Evolutionary conservation across 2,888 invertebrate genomes (phyloP).

Genomic region (Gisinianus flammeolus): DNA sequence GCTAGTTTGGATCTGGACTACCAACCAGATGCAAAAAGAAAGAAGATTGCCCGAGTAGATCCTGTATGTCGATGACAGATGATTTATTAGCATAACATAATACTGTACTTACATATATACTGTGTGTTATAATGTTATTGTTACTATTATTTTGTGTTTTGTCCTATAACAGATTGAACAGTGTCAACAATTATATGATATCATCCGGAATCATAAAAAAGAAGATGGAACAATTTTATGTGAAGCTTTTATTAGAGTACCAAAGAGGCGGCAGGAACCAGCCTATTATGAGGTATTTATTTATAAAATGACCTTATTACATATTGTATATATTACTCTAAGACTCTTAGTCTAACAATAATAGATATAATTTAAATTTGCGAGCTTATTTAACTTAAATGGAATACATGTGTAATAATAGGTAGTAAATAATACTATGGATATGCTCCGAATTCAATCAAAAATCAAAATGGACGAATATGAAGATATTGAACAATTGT

Average conservation of each 20-base stretch:
- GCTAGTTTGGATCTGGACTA: constrained; percentile 54
- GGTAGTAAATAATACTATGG: constrained; percentile 92
- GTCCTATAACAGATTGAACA: constrained; percentile 71
- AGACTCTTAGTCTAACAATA: no score
- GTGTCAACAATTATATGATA: constrained; percentile 91
- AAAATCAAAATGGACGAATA: constrained; percentile 97
- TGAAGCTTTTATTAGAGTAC: constrained; percentile 92
- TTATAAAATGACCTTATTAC: not conserved
- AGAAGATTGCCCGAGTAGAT: constrained; percentile 43
- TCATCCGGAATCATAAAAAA: constrained; percentile 86
- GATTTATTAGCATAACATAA: not conserved
- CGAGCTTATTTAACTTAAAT: no score
- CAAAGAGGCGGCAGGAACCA: constrained; percentile 90
- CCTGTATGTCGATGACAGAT: constrained; percentile 2
- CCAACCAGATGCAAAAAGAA: constrained; percentile 55
- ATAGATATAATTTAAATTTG: no score
- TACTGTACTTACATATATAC: not conserved
- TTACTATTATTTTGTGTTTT: constrained; percentile 2
- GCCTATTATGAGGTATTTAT: constrained; percentile 76
- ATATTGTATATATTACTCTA: no score
- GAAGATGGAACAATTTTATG: constrained; percentile 89
- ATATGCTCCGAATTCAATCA: constrained; percentile 91
- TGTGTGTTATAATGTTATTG: not conserved
- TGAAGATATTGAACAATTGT: constrained; percentile 88
- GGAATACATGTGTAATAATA: no score